These are phyloP conservation scores for Epistrophe grossulariae DNA, from an alignment of 2,888 invertebrate species.

Conservation along the genomic window DNA sequence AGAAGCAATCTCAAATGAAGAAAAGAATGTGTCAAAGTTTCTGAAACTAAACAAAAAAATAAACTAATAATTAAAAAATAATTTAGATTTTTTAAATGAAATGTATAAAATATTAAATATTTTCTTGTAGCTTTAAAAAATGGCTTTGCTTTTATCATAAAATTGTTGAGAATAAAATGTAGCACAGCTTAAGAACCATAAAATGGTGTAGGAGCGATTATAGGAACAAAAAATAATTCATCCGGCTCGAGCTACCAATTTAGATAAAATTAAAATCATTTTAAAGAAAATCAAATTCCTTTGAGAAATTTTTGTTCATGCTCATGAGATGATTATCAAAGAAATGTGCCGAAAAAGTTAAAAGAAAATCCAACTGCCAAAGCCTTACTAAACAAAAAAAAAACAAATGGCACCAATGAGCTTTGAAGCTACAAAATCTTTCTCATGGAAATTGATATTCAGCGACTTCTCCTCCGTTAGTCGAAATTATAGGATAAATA, in stretches of 20 bases:
- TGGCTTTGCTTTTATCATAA: conserved; percentile 71
- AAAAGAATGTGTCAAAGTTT: conserved; percentile 77
- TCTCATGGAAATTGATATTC: conserved; percentile 51
- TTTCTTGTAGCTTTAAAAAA: conserved; percentile 48
- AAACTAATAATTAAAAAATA: conserved; percentile 18
- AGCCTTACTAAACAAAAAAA: conserved; percentile 48
- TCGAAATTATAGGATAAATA: conserved; percentile 74
- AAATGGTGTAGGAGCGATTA: conserved; percentile 1
- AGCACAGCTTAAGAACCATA: neutral
- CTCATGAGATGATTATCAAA: neutral
- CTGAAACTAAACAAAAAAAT: conserved; percentile 70
- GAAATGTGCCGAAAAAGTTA: neutral
- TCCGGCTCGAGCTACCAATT: conserved; percentile 44
- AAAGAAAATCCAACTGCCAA: conserved; percentile 53
- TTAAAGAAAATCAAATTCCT: conserved; percentile 55
- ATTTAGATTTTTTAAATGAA: conserved; percentile 22
- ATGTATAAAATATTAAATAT: conserved; percentile 67
- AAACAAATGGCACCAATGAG: conserved; percentile 53
- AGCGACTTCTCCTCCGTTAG: conserved; percentile 80
- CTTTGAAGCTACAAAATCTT: conserved; percentile 46
- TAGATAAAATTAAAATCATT: conserved; percentile 66
- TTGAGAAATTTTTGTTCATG: neutral
- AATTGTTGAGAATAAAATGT: conserved; percentile 8
- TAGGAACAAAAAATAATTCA: conserved; percentile 3
- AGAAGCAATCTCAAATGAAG: conserved; percentile 65